phyloP scores from a whole-genome alignment of 1,140 invertebrate species.

The Tetragnatha versicolor region DNA sequence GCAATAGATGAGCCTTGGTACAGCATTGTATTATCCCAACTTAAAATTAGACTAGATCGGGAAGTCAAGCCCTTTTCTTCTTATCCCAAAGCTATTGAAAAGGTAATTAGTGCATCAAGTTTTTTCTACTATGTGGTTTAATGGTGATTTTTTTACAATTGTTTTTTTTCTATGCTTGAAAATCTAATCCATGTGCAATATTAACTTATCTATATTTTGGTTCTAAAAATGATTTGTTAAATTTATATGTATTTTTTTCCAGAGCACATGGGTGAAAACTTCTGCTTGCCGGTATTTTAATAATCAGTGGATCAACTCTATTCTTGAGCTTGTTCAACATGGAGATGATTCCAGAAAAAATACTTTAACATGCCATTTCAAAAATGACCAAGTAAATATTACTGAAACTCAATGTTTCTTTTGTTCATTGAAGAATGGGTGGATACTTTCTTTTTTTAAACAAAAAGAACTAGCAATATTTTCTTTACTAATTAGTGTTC shows the following conservation, averaged over 20 bases:
- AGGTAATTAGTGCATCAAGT: slow-evolving; percentile 64
- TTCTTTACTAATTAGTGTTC: too few relatives aligned
- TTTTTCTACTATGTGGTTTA: too few relatives aligned
- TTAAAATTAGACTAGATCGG: slow-evolving; percentile 70
- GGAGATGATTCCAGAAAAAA: slow-evolving; percentile 72
- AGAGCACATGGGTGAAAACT: slow-evolving; percentile 82
- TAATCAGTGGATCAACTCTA: slow-evolving; percentile 73
- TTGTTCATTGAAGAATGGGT: too few relatives aligned
- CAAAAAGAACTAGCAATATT: too few relatives aligned
- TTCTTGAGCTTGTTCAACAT: slow-evolving; percentile 82
- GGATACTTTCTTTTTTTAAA: too few relatives aligned
- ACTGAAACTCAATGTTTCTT: too few relatives aligned
- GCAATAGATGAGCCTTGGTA: slow-evolving; percentile 73
- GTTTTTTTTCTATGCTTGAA: background rate
- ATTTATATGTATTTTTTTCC: too few relatives aligned
- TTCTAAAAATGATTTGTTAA: too few relatives aligned
- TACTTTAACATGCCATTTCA: slow-evolving; percentile 74
- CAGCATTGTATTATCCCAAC: slow-evolving; percentile 74
- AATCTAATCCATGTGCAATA: background rate
- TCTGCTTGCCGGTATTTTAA: slow-evolving; percentile 74
- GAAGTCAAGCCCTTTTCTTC: slow-evolving; percentile 68
- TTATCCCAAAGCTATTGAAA: slow-evolving; percentile 79
- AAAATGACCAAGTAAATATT: slow-evolving; percentile 31
- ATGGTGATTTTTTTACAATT: background rate
- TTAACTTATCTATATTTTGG: too few relatives aligned